A percentile compares a stretch with the other conserved stretches of the same genome.
phyloP scores from a whole-genome alignment of 1,140 invertebrate species.

The Drosophila serrata region DNA sequence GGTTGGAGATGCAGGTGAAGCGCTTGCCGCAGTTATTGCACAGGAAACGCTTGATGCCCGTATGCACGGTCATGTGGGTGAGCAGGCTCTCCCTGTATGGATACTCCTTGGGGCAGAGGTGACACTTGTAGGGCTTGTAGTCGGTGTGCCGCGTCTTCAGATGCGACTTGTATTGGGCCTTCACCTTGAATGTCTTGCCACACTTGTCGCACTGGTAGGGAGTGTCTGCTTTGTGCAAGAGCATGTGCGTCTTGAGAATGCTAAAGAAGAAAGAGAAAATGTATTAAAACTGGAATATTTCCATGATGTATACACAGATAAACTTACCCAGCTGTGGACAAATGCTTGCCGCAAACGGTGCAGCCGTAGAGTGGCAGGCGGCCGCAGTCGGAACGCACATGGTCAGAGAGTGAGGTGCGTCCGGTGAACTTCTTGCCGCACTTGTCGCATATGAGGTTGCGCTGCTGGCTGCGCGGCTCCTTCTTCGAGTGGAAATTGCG shows the following conservation, averaged over 20 bases:
- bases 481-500: conserved; percentile 75
- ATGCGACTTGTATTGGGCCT: conserved; percentile 90
- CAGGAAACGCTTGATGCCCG: conserved; percentile 86
- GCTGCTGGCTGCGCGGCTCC: conserved; percentile 64
- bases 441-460: conserved; percentile 85
- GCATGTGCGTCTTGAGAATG: conserved; percentile 84
- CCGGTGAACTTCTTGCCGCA: conserved; percentile 85
- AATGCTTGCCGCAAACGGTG: conserved; percentile 81
- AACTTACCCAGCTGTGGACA: conserved; percentile 76
- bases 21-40: conserved; percentile 86
- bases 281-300: background rate
- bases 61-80: conserved; percentile 86
- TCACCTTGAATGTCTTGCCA: conserved; percentile 85
- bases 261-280: conserved; percentile 1
- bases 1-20: conserved; percentile 86
- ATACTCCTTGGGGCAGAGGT: conserved; percentile 87
- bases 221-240: conserved; percentile 82
- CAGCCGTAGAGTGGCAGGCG: conserved; percentile 80
- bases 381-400: conserved; percentile 85
- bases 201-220: conserved; percentile 85
- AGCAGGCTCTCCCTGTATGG: conserved; percentile 86
- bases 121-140: conserved; percentile 90
- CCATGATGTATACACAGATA: too few species aligned
- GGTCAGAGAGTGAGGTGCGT: conserved; percentile 79
- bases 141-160: conserved; percentile 88